Base-by-base conservation (phyloP, 2,888 invertebrate species). In the Maniola hyperantus region DNA sequence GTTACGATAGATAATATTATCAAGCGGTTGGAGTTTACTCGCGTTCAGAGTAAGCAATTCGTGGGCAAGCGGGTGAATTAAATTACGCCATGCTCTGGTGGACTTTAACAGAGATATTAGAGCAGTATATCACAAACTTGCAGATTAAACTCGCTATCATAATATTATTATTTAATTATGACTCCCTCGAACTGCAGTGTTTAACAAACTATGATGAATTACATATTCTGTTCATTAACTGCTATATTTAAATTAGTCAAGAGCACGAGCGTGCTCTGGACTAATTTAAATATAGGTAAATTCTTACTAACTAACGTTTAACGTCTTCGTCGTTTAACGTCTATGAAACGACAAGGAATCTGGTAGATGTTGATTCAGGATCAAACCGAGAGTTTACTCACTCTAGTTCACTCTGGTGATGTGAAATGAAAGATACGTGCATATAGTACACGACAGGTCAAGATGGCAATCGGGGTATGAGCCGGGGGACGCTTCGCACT, bases 51-150 rank as follows among this genome's bases (percentile, higher is more conserved):
- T 39, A 53, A 53, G 53, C 62, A 51, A 53, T 62, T 62, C 62
- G 53, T 26, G 53, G 51, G 33, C 62, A 62, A 62, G 33, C 48
- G 53, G 51, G n/a, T 48, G 62, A 62, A 62, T 62, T 62, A 26
- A 53, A 62, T 62, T 62, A 62, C 53, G n/a, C 34, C 42, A 53
- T 10, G 62, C 62, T 62, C 62, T 53, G 51, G 8, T 62, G 62
- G 62, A 39, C 62, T 39, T 8, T n/a, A 61, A 48, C 48, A 20
- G 26, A 51, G 51, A 62, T 62, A 61, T 61, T 39, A 50, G 51
- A 42, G 51, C 51, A 42, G 61, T 61, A 53, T 62, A 62, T 62
- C 50, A 42, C 11, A 42, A 62, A 62, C 42, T 62, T 62, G 53
- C 5, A 42, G 62, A 62, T 53, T 62, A 62, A 62, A 62, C 53